Conservation (phyloP, 2,888 invertebrate genomes). For the Melangyna quadrimaculata region DNA sequence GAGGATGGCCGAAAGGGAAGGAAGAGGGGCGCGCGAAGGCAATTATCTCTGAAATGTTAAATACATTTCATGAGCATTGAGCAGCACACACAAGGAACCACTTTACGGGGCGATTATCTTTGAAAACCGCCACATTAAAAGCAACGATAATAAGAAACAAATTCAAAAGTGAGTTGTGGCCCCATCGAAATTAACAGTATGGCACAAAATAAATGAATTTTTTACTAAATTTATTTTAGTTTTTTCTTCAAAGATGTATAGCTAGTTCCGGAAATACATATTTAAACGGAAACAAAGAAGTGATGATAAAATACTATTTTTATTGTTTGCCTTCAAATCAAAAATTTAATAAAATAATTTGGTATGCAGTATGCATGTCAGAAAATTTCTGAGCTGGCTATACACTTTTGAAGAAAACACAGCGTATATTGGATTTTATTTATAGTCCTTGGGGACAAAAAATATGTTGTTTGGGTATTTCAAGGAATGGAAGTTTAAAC, state of each 20-base stretch:
- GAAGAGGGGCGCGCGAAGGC: constrained; percentile 30
- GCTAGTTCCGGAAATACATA: too few relatives aligned
- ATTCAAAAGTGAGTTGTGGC: constrained; percentile 58
- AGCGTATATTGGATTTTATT: too few relatives aligned
- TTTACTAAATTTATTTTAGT: neutral
- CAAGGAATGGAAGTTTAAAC: too few relatives aligned
- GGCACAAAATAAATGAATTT: neutral
- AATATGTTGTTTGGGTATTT: too few relatives aligned
- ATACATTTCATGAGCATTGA: constrained; percentile 60
- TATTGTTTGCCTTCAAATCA: too few relatives aligned
- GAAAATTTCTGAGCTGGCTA: too few relatives aligned
- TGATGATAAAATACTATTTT: too few relatives aligned
- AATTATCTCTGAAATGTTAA: constrained; percentile 67
- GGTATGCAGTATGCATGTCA: too few relatives aligned
- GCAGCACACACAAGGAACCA: constrained; percentile 45
- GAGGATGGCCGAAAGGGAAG: neutral
- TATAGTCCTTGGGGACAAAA: too few relatives aligned
- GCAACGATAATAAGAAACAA: constrained; percentile 46
- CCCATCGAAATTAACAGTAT: neutral
- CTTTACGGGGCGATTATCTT: constrained; percentile 66
- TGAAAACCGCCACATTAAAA: constrained; percentile 67
- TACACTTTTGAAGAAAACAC: too few relatives aligned
- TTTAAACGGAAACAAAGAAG: too few relatives aligned
- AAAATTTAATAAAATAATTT: too few relatives aligned
- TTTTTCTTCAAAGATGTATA: neutral